Evolutionary conservation across 2,113 vertebrate species (phyloP), one percentile per base, ranked within the genome.

Genomic region (Corydoras sp.): DNA sequence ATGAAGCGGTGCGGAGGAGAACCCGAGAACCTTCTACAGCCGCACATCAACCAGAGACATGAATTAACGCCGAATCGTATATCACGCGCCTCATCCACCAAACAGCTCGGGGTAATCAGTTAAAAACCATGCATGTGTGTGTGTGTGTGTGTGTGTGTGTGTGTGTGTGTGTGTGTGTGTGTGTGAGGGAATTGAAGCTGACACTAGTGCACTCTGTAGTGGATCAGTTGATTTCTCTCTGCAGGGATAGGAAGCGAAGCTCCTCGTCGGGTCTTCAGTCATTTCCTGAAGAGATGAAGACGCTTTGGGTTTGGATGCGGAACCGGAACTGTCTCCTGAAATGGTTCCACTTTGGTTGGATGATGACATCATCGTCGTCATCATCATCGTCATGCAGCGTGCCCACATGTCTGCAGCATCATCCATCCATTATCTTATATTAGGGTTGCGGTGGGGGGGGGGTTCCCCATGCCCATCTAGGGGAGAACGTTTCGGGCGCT

Each of bases 221-320:
- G 81, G 75, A 83, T 82, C 79, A 64, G 80, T 83, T 68, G 76
- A 74, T 72, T 68, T 62, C 82, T 84, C 79, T 79, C 79, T 81
- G 82, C 77, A 74, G 83, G 79, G 72, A 82, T 71, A 64, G 53
- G 12, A 55, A 55, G 58, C 79, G 76, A 68, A 76, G 77, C 85
- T 76, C 80, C 72, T 79, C 74, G 77, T 50, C 69, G 73, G 66
- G 80, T 83, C 79, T 58, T 53, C 54, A 86, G 83, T 86, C 82
- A 81, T 80, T 81, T 73, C 80, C 81, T 81, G 77, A 5, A 80
- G 79, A 82, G 76, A 49, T 43, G 49, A 59, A 62, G 80, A 74
- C 65, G 56, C 43, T 74, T 69, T 66, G 78, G 76, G 78, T 81
- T 79, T 81, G 78, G 82, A 76, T 69, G 75, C 77, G 18, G 18